Conservation (phyloP, 1,140 invertebrate species). For the Cryptotermes secundus region DNA sequence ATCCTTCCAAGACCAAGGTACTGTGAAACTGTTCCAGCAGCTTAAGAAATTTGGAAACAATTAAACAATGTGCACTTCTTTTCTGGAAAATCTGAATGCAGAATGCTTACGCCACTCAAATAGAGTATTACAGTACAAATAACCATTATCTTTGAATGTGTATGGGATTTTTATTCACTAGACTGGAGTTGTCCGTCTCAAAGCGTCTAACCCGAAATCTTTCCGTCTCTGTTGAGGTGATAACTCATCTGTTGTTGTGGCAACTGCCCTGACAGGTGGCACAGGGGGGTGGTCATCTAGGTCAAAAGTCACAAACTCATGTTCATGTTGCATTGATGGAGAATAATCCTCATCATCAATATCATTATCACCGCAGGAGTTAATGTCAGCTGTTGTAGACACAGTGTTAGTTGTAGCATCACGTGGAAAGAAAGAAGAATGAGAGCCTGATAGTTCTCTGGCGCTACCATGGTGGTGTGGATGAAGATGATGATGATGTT, state of each 20-base stretch:
- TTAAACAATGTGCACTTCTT: too few relatives aligned
- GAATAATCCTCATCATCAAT: slow-evolving; percentile 42
- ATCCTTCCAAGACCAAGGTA: too few relatives aligned
- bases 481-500: slow-evolving; percentile 3
- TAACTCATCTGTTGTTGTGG: neutral
- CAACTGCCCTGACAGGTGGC: neutral
- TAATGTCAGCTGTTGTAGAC: slow-evolving; percentile 56
- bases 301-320: slow-evolving; percentile 51
- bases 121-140: neutral
- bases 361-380: slow-evolving; percentile 39
- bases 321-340: slow-evolving; percentile 46
- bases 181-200: slow-evolving; percentile 32
- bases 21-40: too few relatives aligned
- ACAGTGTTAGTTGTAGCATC: slow-evolving; percentile 56
- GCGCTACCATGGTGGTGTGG: slow-evolving; percentile 18
- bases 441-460: neutral
- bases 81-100: too few relatives aligned
- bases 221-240: slow-evolving; percentile 25
- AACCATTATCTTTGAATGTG: neutral
- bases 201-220: slow-evolving; percentile 27
- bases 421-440: slow-evolving; percentile 44
- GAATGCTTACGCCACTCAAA: too few relatives aligned
- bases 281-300: slow-evolving; percentile 36
- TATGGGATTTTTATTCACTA: slow-evolving; percentile 22
- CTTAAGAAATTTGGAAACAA: too few relatives aligned